phyloP scores from a whole-genome alignment of 2,797 vertebrate species.

The Dermochelys coriacea region DNA sequence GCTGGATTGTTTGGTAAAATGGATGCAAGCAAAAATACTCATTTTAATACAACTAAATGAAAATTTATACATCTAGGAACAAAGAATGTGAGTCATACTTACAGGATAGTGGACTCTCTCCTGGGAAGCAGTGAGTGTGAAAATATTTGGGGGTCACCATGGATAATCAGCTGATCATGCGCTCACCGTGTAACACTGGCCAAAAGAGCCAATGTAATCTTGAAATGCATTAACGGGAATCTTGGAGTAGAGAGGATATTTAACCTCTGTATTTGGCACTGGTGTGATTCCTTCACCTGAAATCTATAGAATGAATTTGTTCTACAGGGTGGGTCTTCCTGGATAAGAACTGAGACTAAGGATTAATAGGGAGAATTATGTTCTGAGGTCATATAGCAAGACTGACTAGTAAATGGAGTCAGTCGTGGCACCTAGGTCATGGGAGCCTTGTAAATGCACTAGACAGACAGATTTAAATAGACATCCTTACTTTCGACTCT shows the following conservation, averaged over 20 bases:
- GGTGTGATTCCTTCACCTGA: neutral
- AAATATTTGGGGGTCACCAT: neutral
- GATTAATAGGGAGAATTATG: conserved; percentile 54
- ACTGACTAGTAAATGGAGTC: conserved; percentile 65
- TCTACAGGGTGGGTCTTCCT: conserved; percentile 60
- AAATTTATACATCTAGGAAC: too few relatives aligned
- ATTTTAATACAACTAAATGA: neutral
- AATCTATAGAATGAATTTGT: conserved; percentile 45
- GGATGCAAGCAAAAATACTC: neutral
- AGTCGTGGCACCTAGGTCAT: conserved; percentile 50
- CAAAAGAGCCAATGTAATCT: neutral
- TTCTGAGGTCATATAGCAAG: conserved; percentile 53
- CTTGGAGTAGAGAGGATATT: neutral
- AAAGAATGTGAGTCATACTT: too few relatives aligned
- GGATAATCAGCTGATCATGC: too few relatives aligned
- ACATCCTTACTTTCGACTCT: conserved; percentile 41
- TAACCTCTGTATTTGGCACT: neutral
- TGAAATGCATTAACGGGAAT: neutral
- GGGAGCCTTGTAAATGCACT: conserved; percentile 55
- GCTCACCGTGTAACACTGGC: neutral
- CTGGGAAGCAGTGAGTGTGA: neutral
- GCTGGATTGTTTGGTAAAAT: neutral
- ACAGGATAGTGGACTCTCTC: neutral
- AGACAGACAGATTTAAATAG: conserved; percentile 35
- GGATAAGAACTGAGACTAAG: conserved; percentile 67